These are phyloP conservation scores for Gandaritis pyraliata DNA, from an alignment of 2,888 invertebrate genomes.

Conservation along the genomic window DNA sequence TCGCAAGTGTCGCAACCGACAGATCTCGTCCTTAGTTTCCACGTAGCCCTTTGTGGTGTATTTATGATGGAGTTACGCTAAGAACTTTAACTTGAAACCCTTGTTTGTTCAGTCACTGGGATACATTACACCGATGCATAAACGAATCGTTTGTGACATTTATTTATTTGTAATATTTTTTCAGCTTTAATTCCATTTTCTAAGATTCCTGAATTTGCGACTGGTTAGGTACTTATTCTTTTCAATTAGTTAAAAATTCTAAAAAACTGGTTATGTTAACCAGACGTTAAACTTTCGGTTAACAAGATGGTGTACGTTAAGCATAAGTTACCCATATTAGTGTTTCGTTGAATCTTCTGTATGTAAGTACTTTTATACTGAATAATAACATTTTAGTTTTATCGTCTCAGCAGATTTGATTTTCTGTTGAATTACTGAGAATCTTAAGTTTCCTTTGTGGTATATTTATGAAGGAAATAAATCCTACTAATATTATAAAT, in stretches of 20 bases:
- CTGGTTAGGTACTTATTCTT: too few relatives aligned
- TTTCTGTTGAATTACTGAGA: slow-evolving; percentile 7
- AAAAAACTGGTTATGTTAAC: not conserved
- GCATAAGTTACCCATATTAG: not conserved
- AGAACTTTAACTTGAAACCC: slow-evolving; percentile 39
- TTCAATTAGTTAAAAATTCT: not conserved
- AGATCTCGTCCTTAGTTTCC: slow-evolving; percentile 30
- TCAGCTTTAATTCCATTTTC: too few relatives aligned
- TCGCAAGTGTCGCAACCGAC: slow-evolving; percentile 9
- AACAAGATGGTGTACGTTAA: not conserved
- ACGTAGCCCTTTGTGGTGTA: slow-evolving; percentile 39
- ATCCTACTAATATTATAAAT: too few relatives aligned
- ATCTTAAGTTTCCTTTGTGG: too few relatives aligned
- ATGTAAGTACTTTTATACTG: not conserved
- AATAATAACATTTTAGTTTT: slow-evolving; percentile 3
- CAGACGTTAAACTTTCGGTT: not conserved
- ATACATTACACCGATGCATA: not conserved
- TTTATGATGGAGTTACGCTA: slow-evolving; percentile 39
- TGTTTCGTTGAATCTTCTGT: not conserved
- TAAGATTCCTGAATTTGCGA: too few relatives aligned
- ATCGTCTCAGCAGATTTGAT: not conserved
- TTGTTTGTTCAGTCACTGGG: slow-evolving; percentile 35
- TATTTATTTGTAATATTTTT: too few relatives aligned
- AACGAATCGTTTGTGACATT: not conserved
- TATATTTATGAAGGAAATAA: too few relatives aligned